Base-by-base conservation (phyloP, 2,888 invertebrate species). In the Nephrotoma guestfalica region DNA sequence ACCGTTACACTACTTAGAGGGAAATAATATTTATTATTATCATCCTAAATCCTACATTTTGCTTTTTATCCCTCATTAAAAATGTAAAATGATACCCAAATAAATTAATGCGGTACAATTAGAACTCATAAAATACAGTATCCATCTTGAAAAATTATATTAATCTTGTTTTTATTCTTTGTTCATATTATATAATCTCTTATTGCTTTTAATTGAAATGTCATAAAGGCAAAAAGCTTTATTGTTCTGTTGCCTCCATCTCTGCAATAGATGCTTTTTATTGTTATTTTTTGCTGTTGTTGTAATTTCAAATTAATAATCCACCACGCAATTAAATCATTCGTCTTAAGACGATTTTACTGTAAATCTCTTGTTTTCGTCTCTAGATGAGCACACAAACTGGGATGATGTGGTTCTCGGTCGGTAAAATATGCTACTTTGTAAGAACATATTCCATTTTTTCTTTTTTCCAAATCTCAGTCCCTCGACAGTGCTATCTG, bases 141-240 rank as follows among this genome's bases (percentile, higher is more conserved):
- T 71, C 71, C 71, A 71, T 71, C 71, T 71, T 71, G 9, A 30
- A 71, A 71, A 18, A 71, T 15, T 51, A 15, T 15, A 51, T 51
- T 51, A 3, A 15, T 51, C 51, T 51, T 51, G 51, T 51, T 15
- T 15, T 51, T 9, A 9, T 30, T 30, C 9, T 9, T 71, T 71
- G 71, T 71, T 30, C 9, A 9, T 71, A 30, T 71, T 71, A 30
- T 30, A 9, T 18, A 30, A 30, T 57, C 6, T 6, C 15, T 15
- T 57, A 57, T 71, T 13, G 30, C 30, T 71, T n/a, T 84, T 84
- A 84, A 84, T 84, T 84, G 84, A 84, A 84, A 84, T 84, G 84
- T 84, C 84, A 84, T 84, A 84, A 84, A 6, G 84, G 41, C 84
- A 84, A n/a, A 84, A 41, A 30, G 30, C 18, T 71, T 71, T 71